These are phyloP conservation scores for Trichosurus vulpecula DNA, from an alignment of 2,797 vertebrate species.

Conservation along the genomic window DNA sequence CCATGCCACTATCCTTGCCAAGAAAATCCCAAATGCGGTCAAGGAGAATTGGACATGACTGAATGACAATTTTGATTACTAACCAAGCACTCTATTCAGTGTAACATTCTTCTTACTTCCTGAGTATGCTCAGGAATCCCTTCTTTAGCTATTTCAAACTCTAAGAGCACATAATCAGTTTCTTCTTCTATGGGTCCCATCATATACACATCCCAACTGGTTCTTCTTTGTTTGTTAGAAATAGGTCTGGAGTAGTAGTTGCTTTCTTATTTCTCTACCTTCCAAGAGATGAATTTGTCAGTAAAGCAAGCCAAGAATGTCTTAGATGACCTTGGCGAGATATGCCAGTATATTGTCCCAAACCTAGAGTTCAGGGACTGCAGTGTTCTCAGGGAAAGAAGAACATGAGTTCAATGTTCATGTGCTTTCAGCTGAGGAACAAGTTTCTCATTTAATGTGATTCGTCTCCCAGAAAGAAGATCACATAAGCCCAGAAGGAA, in stretches of 20 bases:
- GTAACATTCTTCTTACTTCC: neutral
- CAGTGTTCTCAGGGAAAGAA: neutral
- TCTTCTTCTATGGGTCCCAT: neutral
- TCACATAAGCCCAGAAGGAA: neutral
- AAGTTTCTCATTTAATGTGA: neutral
- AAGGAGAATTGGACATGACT: neutral
- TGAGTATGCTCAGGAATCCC: neutral
- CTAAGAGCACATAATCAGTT: neutral
- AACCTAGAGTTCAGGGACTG: neutral
- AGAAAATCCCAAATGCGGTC: neutral
- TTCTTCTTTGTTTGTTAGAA: neutral
- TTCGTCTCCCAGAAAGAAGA: neutral
- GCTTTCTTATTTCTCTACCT: neutral
- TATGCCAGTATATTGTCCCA: neutral
- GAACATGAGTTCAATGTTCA: neutral
- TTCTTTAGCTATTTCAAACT: neutral
- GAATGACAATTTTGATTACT: neutral
- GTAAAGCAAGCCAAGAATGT: neutral
- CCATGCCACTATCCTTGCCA: neutral
- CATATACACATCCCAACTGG: neutral
- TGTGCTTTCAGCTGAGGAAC: neutral
- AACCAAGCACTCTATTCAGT: neutral
- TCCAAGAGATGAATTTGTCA: neutral
- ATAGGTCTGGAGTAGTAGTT: neutral
- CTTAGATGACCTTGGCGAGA: neutral